Evolutionary conservation across 2,797 vertebrate genomes (phyloP).

Genomic region (Lepilemur septentrionalis): DNA sequence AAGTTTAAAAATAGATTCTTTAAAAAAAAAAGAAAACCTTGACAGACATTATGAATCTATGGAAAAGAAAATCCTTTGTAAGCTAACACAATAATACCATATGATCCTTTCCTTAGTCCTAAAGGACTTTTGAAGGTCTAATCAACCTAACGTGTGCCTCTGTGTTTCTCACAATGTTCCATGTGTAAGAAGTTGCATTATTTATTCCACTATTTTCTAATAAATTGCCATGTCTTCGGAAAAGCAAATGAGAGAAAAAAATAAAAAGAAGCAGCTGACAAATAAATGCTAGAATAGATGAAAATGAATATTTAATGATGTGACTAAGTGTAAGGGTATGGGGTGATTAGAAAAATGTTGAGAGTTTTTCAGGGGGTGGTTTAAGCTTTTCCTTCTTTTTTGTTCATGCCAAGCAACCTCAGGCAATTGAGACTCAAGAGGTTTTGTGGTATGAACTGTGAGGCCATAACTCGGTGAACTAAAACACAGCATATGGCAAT

Average conservation of each 20-base stretch:
- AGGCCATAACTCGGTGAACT: slow-evolving; percentile 72
- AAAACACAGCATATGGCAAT: slow-evolving; percentile 78
- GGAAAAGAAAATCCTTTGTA: background rate
- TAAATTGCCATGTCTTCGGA: slow-evolving; percentile 48
- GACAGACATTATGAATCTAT: background rate
- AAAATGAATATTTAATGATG: slow-evolving; percentile 71
- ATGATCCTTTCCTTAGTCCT: background rate
- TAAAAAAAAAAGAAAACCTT: background rate
- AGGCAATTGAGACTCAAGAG: slow-evolving; percentile 68
- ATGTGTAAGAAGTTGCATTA: slow-evolving; percentile 28
- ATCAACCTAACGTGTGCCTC: background rate
- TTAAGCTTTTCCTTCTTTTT: slow-evolving; percentile 73
- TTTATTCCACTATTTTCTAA: slow-evolving; percentile 58
- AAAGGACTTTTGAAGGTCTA: slow-evolving; percentile 26
- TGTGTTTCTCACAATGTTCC: background rate
- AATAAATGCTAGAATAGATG: slow-evolving; percentile 59
- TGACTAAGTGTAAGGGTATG: slow-evolving; percentile 66
- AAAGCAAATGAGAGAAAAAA: slow-evolving; percentile 39
- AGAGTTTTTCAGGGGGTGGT: slow-evolving; percentile 58
- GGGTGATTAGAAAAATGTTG: slow-evolving; percentile 60
- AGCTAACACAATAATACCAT: background rate
- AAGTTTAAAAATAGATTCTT: slow-evolving; percentile 21
- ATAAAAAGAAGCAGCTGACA: slow-evolving; percentile 62
- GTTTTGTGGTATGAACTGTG: slow-evolving; percentile 69
- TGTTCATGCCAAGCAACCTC: slow-evolving; percentile 74